phyloP scores from a whole-genome alignment of 2,888 invertebrate genomes.

The Conomelus anceps region DNA sequence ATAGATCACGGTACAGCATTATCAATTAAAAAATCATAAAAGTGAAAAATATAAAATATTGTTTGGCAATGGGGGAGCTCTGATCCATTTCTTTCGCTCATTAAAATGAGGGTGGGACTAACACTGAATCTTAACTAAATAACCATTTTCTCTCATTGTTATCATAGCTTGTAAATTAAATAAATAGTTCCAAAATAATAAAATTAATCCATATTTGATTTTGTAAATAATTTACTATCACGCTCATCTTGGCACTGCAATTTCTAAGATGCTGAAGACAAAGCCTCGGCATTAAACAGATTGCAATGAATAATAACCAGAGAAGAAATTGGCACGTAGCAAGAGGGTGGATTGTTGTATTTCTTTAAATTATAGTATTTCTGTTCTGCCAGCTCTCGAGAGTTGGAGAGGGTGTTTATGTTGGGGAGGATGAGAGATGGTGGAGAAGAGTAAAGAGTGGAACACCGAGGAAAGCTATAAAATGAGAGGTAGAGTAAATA shows the following conservation, averaged over 20 bases:
- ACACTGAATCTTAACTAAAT: too few species aligned
- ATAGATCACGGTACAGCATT: too few species aligned
- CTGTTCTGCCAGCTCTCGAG: not conserved
- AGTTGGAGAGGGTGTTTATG: not conserved
- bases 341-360: not conserved
- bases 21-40: too few species aligned
- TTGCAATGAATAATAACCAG: not conserved
- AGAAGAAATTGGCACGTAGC: not conserved
- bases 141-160: too few species aligned
- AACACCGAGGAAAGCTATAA: constrained; percentile 2
- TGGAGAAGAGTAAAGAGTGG: not conserved
- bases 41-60: too few species aligned
- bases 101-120: too few species aligned
- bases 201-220: too few species aligned
- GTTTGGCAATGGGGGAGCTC: too few species aligned
- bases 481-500: constrained; percentile 6
- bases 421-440: not conserved
- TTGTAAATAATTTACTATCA: not conserved
- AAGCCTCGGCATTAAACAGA: not conserved
- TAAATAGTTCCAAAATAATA: too few species aligned
- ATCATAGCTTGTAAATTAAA: too few species aligned
- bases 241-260: not conserved
- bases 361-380: not conserved
- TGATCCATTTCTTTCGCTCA: too few species aligned
- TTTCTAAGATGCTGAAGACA: not conserved